A percentile compares a stretch with the other conserved stretches of the same genome.
Conservation (phyloP, 2,113 vertebrate genomes). For the Elgaria multicarinata region DNA sequence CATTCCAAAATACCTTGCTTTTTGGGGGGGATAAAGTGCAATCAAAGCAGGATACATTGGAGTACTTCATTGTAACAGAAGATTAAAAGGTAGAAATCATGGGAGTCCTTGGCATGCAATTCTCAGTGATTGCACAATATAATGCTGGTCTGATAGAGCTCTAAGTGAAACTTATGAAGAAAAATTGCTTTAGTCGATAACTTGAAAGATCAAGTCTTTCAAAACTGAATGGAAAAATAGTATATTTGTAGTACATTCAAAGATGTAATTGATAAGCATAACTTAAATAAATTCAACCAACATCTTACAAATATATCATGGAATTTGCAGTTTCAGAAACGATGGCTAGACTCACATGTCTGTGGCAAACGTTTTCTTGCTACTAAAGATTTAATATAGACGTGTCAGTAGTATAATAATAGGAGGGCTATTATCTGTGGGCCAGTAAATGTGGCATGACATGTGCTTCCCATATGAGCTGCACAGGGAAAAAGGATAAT, state of each 20-base stretch:
- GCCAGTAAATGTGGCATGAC: background rate
- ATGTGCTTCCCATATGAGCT: rapidly evolving
- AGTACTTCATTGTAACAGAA: too few relatives aligned
- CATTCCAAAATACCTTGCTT: too few relatives aligned
- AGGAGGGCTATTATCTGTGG: background rate
- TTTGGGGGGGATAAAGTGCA: too few relatives aligned
- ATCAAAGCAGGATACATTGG: too few relatives aligned
- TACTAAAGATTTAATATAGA: conserved; percentile 19
- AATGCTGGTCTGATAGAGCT: too few relatives aligned
- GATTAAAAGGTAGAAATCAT: too few relatives aligned
- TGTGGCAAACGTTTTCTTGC: conserved; percentile 10
- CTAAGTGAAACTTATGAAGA: background rate
- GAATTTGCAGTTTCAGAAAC: background rate
- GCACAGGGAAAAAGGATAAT: background rate
- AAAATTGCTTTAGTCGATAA: background rate
- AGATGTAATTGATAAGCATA: background rate
- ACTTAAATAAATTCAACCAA: background rate
- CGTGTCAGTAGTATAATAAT: background rate
- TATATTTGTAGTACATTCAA: background rate
- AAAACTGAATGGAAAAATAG: background rate
- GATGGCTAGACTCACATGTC: background rate
- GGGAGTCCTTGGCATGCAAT: too few relatives aligned
- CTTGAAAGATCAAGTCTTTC: background rate
- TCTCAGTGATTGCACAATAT: too few relatives aligned
- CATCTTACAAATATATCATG: background rate